Base-by-base conservation (phyloP, 1,140 invertebrate genomes). In the Rhyacophila brunnea region DNA sequence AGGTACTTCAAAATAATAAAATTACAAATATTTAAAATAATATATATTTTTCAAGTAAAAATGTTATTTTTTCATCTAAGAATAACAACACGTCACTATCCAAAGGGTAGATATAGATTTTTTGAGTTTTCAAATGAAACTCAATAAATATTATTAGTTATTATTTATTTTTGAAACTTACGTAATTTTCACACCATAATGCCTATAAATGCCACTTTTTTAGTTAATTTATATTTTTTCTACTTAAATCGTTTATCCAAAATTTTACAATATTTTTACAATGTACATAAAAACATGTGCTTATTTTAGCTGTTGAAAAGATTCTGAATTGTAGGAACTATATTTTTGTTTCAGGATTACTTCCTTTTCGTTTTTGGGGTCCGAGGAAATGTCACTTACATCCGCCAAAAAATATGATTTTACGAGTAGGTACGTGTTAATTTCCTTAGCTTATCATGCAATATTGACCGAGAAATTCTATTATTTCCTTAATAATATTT, bases 11-110 rank as follows among this genome's bases (percentile, higher is more conserved):
- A 55, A 35, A 44, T 53, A 53, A 53, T 51, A 45, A 44, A 36
- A 42, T 55, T 46, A 55, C 42, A 55, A 38, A 34, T 10, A 53
- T 44, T 53, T 34, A 53, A 53, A 42, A 36, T 55, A 55, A 55
- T 55, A 55, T 46, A 28, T 28, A 5, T 28, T 28, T 55, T 58
- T 45, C 35, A 50, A 35, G 49, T 35, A 47, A 59, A 59, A 59
- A 52, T 28, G 32, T 28, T 52, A 52, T 53, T 53, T 59, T 28
- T 28, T 28, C 23, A 28, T 58, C 48, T 59, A 59, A 49, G 50
- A 58, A 61, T 65, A 65, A 65, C 63, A 65, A 65, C 63, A 65
- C 63, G 63, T 55, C 63, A 55, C 47, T 53, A 46, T 51, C 54
- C 58, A 55, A 60, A 64, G 57, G 34, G 15, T 57, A 34, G 13